phyloP scores from a whole-genome alignment of 2,113 vertebrate species.

The Theristicus caerulescens region DNA sequence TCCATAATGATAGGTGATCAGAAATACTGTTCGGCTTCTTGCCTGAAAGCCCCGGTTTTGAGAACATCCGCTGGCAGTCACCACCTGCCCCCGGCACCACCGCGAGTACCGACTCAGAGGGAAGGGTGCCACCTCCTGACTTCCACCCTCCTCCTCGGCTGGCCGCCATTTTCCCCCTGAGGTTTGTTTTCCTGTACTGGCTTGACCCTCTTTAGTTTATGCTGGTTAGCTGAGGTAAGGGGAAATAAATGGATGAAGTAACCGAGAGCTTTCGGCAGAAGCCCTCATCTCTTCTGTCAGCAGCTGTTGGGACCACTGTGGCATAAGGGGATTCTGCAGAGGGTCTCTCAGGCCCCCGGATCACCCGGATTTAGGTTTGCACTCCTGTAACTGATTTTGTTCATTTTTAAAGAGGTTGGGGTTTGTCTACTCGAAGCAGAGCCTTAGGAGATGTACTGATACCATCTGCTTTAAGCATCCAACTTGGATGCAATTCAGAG shows the following conservation, averaged over 20 bases:
- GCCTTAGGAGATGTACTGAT: constrained; percentile 6
- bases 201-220: not conserved
- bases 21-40: not conserved
- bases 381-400: not conserved
- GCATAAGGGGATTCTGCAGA: not conserved
- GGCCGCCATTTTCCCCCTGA: not conserved
- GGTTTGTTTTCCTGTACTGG: not conserved
- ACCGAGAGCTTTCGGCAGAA: not conserved
- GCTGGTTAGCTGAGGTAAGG: not conserved
- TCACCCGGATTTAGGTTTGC: not conserved
- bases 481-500: constrained; percentile 42
- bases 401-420: not conserved
- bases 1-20: not conserved
- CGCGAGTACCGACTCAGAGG: rapidly evolving
- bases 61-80: not conserved
- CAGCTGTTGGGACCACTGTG: not conserved
- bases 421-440: not conserved
- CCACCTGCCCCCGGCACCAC: rapidly evolving
- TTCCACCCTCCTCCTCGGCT: not conserved
- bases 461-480: constrained; percentile 56
- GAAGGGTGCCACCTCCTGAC: not conserved
- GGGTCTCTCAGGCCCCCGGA: not conserved
- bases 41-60: not conserved
- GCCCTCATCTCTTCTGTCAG: not conserved
- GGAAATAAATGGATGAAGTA: not conserved